These are phyloP conservation scores for Epiblema foenella DNA, from an alignment of 2,888 invertebrate genomes.

Conservation along the genomic window DNA sequence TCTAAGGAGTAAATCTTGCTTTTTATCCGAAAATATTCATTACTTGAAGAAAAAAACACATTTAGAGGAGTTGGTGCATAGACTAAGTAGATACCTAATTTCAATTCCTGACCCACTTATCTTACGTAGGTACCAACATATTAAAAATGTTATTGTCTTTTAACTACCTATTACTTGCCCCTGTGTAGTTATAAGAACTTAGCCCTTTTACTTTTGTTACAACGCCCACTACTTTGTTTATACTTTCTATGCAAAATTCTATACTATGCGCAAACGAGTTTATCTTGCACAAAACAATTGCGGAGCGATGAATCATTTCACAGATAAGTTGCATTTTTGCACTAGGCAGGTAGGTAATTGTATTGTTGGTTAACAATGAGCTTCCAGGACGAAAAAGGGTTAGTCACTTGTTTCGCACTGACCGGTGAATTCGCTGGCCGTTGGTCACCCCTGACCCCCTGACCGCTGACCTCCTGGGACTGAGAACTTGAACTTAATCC, in stretches of 20 bases:
- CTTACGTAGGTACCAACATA: neutral
- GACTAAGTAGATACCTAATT: too few species aligned
- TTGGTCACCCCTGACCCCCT: slow-evolving; percentile 82
- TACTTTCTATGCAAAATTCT: slow-evolving; percentile 19
- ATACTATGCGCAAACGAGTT: neutral
- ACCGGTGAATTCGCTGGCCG: slow-evolving; percentile 62
- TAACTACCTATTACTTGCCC: too few species aligned
- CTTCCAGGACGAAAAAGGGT: slow-evolving; percentile 22
- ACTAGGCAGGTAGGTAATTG: slow-evolving; percentile 13
- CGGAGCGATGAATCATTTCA: slow-evolving; percentile 22
- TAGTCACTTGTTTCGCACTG: slow-evolving; percentile 42
- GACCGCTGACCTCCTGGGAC: slow-evolving; percentile 79
- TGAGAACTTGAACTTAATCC: slow-evolving; percentile 74
- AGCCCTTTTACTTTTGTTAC: neutral
- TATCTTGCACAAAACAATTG: slow-evolving; percentile 15
- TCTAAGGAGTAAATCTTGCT: too few species aligned
- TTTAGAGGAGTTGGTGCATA: too few species aligned
- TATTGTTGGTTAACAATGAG: slow-evolving; percentile 34
- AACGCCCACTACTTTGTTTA: neutral
- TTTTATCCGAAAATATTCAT: too few species aligned
- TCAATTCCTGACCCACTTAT: neutral
- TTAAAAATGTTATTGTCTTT: too few species aligned
- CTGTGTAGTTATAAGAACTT: neutral
- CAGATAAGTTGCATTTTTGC: slow-evolving; percentile 41
- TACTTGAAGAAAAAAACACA: too few species aligned